Base-by-base conservation (phyloP, 2,797 vertebrate genomes). In the Muscicapa striata region DNA sequence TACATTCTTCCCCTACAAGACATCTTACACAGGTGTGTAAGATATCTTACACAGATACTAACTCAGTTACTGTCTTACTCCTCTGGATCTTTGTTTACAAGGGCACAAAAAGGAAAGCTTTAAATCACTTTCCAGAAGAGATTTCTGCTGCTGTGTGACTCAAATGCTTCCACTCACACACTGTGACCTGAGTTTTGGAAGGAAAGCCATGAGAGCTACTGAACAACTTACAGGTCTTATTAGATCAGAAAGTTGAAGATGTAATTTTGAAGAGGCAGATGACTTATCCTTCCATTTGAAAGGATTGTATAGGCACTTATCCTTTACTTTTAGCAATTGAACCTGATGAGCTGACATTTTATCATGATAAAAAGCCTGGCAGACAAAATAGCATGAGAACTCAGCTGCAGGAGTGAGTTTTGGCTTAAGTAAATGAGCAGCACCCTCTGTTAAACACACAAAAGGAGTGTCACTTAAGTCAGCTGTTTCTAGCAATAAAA, bases 1-100 rank as follows among this genome's bases (percentile, higher is more conserved):
- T 24, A 3, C 22, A 34, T 40, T 77, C 17, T 51, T 83, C n/a
- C 49, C 41, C 32, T 36, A 27, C 13, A 41, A 75, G 23, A 59
- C 48, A 58, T 0, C 0, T 27, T 54, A 63, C 54, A 32, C 3
- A 19, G 23, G n/a, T 16, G 17, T 2, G 23, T n/a, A n/a, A n/a
- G n/a, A n/a, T n/a, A n/a, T n/a, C n/a, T n/a, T n/a, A n/a, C n/a
- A n/a, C 68, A 95, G 45, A 80, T 15, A 30, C 9, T 59, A 91
- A 8, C 34, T 68, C 38, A 45, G 49, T 32, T 36, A 48, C 67
- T 16, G 7, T 38, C 70, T 80, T 21, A 52, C 12, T 79, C 10
- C 16, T 40, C 41, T 29, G 10, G 40, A 22, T 20, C 55, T 51
- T 59, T 36, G 27, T 68, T 84, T 48, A 18, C 4, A 19, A 16